These are phyloP conservation scores for Agrenia bidenticulata DNA, from an alignment of 2,888 invertebrate species.

Conservation along the genomic window DNA sequence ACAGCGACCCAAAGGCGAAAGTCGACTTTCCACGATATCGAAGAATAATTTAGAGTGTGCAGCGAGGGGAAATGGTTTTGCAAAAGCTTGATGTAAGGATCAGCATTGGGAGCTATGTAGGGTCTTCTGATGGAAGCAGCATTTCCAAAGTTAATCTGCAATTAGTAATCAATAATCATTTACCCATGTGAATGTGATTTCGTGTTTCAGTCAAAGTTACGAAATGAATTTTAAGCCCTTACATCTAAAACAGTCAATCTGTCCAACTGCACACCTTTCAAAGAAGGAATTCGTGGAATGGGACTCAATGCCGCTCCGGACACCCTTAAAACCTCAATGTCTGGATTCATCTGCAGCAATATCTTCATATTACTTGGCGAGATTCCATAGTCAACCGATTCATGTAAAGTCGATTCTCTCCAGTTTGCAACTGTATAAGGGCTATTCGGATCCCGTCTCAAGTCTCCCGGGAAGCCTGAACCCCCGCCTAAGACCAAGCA, in stretches of 20 bases:
- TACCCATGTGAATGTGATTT: too few species aligned
- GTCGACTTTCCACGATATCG: background rate
- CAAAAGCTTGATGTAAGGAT: background rate
- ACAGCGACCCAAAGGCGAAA: constrained; percentile 6
- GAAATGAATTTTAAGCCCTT: background rate
- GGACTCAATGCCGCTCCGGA: background rate
- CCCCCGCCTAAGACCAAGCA: background rate
- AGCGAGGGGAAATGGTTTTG: background rate
- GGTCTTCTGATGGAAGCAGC: too few species aligned
- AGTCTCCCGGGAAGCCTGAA: background rate
- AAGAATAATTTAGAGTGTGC: background rate
- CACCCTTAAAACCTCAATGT: background rate
- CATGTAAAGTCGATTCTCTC: too few species aligned
- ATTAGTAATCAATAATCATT: background rate
- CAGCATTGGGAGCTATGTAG: too few species aligned
- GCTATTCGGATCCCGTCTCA: background rate
- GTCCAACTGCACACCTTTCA: background rate
- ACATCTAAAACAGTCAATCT: background rate
- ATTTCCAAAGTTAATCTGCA: constrained; percentile 4
- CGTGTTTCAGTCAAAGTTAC: too few species aligned
- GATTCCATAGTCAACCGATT: background rate
- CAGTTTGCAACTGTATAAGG: background rate
- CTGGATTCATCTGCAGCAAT: background rate
- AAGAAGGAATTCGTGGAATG: background rate
- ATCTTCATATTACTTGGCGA: background rate